Evolutionary conservation across 30 jellyfish, hydroid and myxozoan species (phyloP).

Genomic region (Turritopsis rubra): DNA sequence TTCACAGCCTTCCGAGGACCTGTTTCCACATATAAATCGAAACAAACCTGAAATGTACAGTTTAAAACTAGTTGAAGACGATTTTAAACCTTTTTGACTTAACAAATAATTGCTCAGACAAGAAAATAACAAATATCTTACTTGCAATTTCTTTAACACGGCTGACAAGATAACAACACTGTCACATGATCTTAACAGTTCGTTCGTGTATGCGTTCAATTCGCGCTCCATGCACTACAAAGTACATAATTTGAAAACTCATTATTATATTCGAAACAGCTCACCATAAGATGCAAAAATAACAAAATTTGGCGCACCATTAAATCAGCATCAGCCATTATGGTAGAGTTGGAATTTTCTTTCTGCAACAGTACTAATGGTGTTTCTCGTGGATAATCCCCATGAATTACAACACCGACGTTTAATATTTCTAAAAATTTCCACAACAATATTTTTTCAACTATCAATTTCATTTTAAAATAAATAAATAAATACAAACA

Average conservation of each 20-base stretch:
- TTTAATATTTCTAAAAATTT: conserved; percentile 41
- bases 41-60: neutral
- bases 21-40: neutral
- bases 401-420: conserved; percentile 49
- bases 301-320: neutral
- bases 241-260: neutral
- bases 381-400: conserved; percentile 55
- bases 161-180: neutral
- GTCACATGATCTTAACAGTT: neutral
- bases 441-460: too few species aligned
- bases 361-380: conserved; percentile 43
- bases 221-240: conserved; percentile 10
- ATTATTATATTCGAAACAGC: neutral
- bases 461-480: too few species aligned
- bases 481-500: too few species aligned
- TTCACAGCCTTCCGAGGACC: neutral
- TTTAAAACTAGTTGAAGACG: neutral
- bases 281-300: neutral
- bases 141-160: neutral
- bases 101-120: neutral
- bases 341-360: neutral
- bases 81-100: too few species aligned
- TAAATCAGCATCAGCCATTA: neutral
- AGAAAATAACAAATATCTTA: neutral
- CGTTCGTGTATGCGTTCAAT: neutral